phyloP scores from a whole-genome alignment of 2,888 invertebrate species.

The Amitus sp. region DNA sequence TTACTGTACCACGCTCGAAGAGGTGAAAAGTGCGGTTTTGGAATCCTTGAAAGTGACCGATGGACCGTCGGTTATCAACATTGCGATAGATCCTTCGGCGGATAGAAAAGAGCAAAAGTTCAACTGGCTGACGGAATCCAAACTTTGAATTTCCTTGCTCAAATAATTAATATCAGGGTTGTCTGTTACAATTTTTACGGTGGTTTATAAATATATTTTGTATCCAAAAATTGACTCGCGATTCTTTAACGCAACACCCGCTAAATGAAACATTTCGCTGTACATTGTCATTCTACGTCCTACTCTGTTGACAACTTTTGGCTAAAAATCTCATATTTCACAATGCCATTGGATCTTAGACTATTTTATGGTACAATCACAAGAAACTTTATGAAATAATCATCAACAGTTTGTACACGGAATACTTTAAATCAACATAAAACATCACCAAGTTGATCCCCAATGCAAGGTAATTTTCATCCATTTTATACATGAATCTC shows the following conservation, averaged over 20 bases:
- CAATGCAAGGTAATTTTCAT: too few species aligned
- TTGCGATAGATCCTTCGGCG: conserved; percentile 87
- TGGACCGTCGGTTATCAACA: conserved; percentile 88
- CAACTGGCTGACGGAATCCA: conserved; percentile 93
- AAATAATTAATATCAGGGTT: conserved; percentile 50
- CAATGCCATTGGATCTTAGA: neutral
- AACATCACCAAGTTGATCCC: too few species aligned
- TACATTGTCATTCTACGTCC: neutral
- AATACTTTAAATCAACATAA: neutral
- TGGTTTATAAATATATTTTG: conserved; percentile 1
- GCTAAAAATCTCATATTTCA: neutral
- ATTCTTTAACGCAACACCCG: neutral
- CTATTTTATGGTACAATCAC: neutral
- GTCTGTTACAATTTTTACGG: neutral
- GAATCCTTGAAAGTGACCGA: conserved; percentile 75
- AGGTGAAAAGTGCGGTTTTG: conserved; percentile 78
- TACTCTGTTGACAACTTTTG: neutral
- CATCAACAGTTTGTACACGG: too few species aligned
- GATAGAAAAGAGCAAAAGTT: conserved; percentile 92
- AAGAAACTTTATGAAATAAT: too few species aligned
- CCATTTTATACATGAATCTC: too few species aligned
- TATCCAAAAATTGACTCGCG: neutral
- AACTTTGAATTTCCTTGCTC: conserved; percentile 57
- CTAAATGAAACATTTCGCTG: neutral
- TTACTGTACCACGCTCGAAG: conserved; percentile 80